Base-by-base conservation (phyloP, 2,797 vertebrate species). In the Cryptoblepharus egeriae region DNA sequence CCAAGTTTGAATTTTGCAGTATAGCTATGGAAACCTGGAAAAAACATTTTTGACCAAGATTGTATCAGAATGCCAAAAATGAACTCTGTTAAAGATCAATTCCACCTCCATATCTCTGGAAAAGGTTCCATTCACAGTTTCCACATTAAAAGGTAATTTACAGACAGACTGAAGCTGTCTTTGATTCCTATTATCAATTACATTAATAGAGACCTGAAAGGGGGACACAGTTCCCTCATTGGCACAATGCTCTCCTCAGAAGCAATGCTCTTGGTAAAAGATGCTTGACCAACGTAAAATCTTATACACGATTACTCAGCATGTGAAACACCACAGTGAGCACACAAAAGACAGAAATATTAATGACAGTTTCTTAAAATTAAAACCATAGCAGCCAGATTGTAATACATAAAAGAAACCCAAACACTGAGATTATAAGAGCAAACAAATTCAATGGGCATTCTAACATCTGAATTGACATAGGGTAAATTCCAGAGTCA, bases 201-300 rank as follows among this genome's bases (percentile, higher is more conserved):
- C 30, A 73, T 73, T 65, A 80, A 67, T 57, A 69, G 52, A 20
- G 45, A 63, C 30, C n/a, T 20, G 20, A 60, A 64, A 49, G 42
- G 60, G 63, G 52, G 37, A 45, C 63, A 60, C 55, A 20, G 26
- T 58, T 6, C 37, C 22, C 37, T 52, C 61, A 28, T 11, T 35
- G 57, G 35, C 60, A 32, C 52, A 58, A 64, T 39, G 26, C 42
- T 69, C 26, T 55, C 32, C 30, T 18, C 52, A 79, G 58, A 12
- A 69, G n/a, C 28, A 73, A 1, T 75, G 18, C 12, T 32, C 11
- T 32, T 49, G 20, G 26, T 28, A 28, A 18, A 39, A 71, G 67
- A 88, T 82, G 79, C 75, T 88, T 91, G 79, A 12, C 55, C 87
- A 88, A 92, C 89, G 83, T 89, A 91, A 91, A 90, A 85, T 70